Percentiles rank a stretch among this genome's conserved stretches.
Conservation (phyloP, 1,140 invertebrate genomes). For the Hylyphantes graminicola region DNA sequence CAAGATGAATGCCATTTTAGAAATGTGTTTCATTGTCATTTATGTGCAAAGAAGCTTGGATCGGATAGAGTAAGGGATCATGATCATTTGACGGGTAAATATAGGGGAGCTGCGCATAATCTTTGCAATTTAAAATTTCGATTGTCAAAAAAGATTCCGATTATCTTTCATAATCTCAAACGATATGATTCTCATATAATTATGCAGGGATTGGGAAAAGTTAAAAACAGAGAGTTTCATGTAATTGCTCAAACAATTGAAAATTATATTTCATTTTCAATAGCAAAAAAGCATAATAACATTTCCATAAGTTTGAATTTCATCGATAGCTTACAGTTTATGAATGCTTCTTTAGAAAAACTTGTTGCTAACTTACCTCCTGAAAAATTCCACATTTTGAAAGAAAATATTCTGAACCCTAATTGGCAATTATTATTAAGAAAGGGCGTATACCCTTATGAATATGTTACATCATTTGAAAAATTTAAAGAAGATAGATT, state of each 20-base stretch:
- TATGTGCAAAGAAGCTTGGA: not conserved
- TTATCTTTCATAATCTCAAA: constrained; percentile 38
- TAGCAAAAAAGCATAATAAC: not conserved
- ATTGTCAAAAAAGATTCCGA: not conserved
- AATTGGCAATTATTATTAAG: not conserved
- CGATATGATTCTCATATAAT: constrained; percentile 8
- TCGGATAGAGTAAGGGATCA: constrained; percentile 18
- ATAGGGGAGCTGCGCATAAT: constrained; percentile 1
- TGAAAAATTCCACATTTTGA: not conserved
- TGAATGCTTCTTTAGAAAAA: not conserved
- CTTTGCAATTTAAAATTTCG: constrained; percentile 12
- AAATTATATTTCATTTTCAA: not conserved
- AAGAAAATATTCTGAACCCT: not conserved
- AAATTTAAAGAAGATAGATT: not conserved
- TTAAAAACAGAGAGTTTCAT: not conserved
- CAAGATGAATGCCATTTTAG: not conserved
- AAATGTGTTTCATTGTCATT: not conserved
- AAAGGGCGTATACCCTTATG: not conserved
- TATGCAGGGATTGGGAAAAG: not conserved
- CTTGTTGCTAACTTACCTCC: not conserved
- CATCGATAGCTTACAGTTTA: not conserved
- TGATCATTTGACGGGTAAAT: constrained; percentile 10
- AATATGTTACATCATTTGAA: not conserved
- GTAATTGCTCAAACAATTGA: not conserved
- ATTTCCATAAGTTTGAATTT: not conserved